These are phyloP conservation scores for Conopomorpha cramerella DNA, from an alignment of 1,140 invertebrate species.

Conservation along the genomic window DNA sequence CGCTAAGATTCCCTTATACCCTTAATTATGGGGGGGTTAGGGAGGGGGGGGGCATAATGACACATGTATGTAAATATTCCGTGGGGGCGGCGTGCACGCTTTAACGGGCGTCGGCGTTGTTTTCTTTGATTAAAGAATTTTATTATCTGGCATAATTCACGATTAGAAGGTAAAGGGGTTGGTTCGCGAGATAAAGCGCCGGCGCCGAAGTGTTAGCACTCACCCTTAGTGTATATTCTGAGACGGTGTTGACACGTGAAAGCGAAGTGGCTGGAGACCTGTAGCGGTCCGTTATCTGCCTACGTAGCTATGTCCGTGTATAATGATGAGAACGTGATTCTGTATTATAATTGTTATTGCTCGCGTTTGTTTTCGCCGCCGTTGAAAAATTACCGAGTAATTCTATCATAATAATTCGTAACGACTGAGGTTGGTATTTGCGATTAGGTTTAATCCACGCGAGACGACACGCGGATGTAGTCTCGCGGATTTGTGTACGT, in stretches of 20 bases:
- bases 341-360: conserved; percentile 50
- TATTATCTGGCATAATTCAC: conserved; percentile 57
- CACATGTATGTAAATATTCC: conserved; percentile 60
- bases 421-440: no score
- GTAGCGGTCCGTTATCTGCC: no score
- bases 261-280: no score
- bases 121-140: conserved; percentile 63
- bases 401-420: no score
- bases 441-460: no score
- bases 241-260: no score
- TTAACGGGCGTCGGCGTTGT: conserved; percentile 52
- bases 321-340: conserved; percentile 53
- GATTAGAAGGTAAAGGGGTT: conserved; percentile 56
- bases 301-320: no score
- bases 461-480: no score
- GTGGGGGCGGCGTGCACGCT: conserved; percentile 46
- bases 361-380: background rate
- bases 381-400: no score
- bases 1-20: conserved; percentile 59
- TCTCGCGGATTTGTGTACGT: no score
- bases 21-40: conserved; percentile 47
- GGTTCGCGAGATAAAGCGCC: conserved; percentile 43
- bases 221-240: no score
- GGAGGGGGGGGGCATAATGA: conserved; percentile 35
- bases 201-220: no score